Base-by-base conservation (phyloP, 2,888 invertebrate genomes). In the Dicyrtomina minuta region DNA sequence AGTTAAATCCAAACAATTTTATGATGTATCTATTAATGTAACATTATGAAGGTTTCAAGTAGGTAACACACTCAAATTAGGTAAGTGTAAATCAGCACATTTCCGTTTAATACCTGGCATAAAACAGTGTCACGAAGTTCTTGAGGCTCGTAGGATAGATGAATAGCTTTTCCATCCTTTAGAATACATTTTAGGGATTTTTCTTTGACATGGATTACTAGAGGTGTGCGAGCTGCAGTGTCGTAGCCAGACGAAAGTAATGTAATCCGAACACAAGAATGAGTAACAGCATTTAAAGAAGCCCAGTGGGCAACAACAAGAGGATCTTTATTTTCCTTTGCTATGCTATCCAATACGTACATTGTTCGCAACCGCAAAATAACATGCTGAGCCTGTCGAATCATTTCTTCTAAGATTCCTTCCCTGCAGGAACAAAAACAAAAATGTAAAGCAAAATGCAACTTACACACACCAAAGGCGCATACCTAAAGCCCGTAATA, bases 291-390 rank as follows among this genome's bases (percentile, higher is more conserved):
- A 83, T 95, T 96, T 78, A 96, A 85, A 0, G 94, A 93, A 81
- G 94, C 94, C 96, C 96, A 96, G 81, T 97, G 96, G 0, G 95
- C 93, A 33, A 94, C 91, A 60, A 97, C 94, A 65, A 96, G 86
- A 0, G 97, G 96, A 84, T 97, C 96, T 82, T 93, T 94, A 1
- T 96, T 90, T 84, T 93, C 93, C 78, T 92, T 89, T 0, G 96
- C 94, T 79, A 96, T 88, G 4, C 93, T 93, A 79, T 97, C 96
- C 46, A 97, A 85, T 0, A 96, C 93, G 79, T 93, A 93, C 84
- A 95, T 95, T 0, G 95, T 94, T 59, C 95, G 87, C 72, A 92
- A 86, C 2, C 96, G 85, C 88, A 96, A 90, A 77, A 96, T 93
- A 81, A 93, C 93, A 81, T 97, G 96, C 80, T 96, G 96, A 0